Percentiles rank a stretch among this genome's conserved stretches.
Conservation (phyloP, 37 sponge, comb jelly and placozoan genomes). For the Beroe forskalii region DNA sequence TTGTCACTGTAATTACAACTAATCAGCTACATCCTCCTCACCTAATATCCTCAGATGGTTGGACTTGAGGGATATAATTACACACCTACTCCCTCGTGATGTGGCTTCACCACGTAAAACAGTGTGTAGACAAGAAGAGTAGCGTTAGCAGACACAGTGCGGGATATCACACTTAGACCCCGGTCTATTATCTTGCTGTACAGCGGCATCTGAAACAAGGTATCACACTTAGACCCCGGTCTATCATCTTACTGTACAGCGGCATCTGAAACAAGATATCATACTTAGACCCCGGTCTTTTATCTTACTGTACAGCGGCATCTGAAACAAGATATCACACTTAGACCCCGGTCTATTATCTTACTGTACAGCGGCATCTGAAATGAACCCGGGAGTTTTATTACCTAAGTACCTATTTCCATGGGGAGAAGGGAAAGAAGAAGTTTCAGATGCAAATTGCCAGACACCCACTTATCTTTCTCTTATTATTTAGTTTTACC, state of each 20-base stretch:
- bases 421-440: no score
- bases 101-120: slow-evolving; percentile 29
- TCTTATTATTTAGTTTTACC: no score
- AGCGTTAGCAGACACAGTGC: neutral
- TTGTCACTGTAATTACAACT: no score
- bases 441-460: no score
- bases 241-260: slow-evolving; percentile 34
- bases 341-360: no score
- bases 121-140: neutral
- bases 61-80: neutral
- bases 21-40: neutral
- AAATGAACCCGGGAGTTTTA: no score
- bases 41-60: slow-evolving; percentile 35
- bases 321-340: neutral
- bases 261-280: neutral
- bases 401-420: no score
- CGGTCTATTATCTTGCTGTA: slow-evolving; percentile 38
- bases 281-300: no score
- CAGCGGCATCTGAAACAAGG: neutral
- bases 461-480: no score
- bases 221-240: neutral
- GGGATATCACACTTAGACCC: slow-evolving; percentile 21
- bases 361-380: no score
- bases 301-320: slow-evolving; percentile 2
- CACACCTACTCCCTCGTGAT: neutral